These are phyloP conservation scores for Habroteleia sp. DNA, from an alignment of 2,888 invertebrate genomes.

Conservation along the genomic window DNA sequence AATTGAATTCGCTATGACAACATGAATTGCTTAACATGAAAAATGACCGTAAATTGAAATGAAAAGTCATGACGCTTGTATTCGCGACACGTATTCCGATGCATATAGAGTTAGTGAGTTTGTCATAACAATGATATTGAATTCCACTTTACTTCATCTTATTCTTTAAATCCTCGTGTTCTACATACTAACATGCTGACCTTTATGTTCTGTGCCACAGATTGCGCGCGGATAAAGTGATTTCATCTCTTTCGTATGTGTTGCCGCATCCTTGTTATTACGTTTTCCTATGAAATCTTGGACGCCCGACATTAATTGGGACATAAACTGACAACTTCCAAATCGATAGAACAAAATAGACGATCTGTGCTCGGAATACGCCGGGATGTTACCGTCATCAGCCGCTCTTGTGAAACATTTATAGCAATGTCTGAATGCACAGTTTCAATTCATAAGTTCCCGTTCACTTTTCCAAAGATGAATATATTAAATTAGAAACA, in stretches of 20 bases:
- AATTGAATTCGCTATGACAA: no score
- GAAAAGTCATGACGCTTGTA: slow-evolving; percentile 20
- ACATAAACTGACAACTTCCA: slow-evolving; percentile 59
- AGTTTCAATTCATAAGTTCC: slow-evolving; percentile 1
- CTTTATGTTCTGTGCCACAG: slow-evolving; percentile 37
- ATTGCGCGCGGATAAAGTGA: slow-evolving; percentile 55
- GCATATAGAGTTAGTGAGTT: slow-evolving; percentile 40
- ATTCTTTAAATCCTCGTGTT: slow-evolving; percentile 52
- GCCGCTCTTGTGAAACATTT: slow-evolving; percentile 40
- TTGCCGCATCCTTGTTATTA: slow-evolving; percentile 52
- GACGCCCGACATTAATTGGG: slow-evolving; percentile 59
- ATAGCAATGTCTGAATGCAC: slow-evolving; percentile 7
- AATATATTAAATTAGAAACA: no score
- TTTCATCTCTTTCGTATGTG: slow-evolving; percentile 50
- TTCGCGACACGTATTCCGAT: slow-evolving; percentile 30
- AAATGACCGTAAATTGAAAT: slow-evolving; percentile 37
- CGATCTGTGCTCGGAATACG: slow-evolving; percentile 35
- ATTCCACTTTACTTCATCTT: slow-evolving; percentile 56
- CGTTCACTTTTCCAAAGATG: no score
- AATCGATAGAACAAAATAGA: slow-evolving; percentile 48
- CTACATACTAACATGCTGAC: slow-evolving; percentile 57
- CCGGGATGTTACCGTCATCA: slow-evolving; percentile 28
- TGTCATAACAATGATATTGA: slow-evolving; percentile 53
- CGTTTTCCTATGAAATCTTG: slow-evolving; percentile 61
- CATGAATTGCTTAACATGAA: no score